Percentiles rank a stretch among this genome's conserved stretches.
These are phyloP conservation scores for Hipparchia semele DNA, from an alignment of 2,888 invertebrate genomes.

Conservation along the genomic window DNA sequence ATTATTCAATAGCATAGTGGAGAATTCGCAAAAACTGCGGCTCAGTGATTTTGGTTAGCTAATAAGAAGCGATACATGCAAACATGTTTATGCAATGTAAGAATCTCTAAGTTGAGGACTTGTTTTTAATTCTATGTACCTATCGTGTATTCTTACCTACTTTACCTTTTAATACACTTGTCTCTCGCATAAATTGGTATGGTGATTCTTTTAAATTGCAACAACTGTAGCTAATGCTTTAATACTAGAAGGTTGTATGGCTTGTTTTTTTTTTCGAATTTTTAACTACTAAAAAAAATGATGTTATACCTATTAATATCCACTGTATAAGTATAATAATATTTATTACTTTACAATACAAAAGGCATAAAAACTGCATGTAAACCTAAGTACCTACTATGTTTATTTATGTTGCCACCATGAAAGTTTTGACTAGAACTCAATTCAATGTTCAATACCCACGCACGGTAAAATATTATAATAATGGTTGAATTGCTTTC, in stretches of 20 bases:
- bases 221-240: background rate
- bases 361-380: background rate
- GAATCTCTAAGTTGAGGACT: background rate
- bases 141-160: background rate
- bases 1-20: background rate
- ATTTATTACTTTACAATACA: background rate
- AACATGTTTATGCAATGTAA: constrained; percentile 24
- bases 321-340: background rate
- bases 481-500: constrained; percentile 33
- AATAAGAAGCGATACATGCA: constrained; percentile 8
- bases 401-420: constrained; percentile 5
- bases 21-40: background rate
- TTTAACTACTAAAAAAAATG: background rate
- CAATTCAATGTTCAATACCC: constrained; percentile 27
- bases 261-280: background rate
- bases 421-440: constrained; percentile 23
- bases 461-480: constrained; percentile 37
- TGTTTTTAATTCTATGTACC: background rate
- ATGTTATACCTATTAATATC: background rate
- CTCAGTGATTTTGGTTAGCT: constrained; percentile 12
- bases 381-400: constrained; percentile 5
- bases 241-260: background rate
- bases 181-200: background rate
- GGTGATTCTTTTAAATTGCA: background rate
- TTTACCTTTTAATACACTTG: background rate